phyloP scores from a whole-genome alignment of 2,888 invertebrate species.

The Lithophane ornitopus region DNA sequence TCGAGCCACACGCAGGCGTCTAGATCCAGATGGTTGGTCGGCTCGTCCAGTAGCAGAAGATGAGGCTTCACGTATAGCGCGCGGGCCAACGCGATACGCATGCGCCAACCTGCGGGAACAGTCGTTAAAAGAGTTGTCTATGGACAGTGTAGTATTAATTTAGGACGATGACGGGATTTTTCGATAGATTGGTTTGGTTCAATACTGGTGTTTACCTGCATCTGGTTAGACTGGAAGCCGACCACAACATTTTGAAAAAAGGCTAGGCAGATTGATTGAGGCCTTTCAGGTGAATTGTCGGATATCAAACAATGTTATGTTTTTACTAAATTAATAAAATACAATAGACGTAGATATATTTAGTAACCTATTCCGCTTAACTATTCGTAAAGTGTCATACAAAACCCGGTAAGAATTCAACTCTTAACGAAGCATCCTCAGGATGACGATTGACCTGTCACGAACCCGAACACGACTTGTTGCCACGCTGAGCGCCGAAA shows the following conservation, averaged over 20 bases:
- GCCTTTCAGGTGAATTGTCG: too few relatives aligned
- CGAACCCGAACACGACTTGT: too few relatives aligned
- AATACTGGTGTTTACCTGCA: neutral
- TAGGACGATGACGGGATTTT: neutral
- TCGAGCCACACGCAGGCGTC: conserved; percentile 99
- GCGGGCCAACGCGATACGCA: conserved; percentile 99
- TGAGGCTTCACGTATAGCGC: conserved; percentile 99
- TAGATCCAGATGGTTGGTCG: conserved; percentile 99
- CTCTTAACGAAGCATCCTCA: too few relatives aligned
- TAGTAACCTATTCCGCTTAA: too few relatives aligned
- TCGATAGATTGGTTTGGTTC: neutral
- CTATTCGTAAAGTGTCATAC: too few relatives aligned
- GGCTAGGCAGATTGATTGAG: neutral
- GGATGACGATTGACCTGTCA: too few relatives aligned
- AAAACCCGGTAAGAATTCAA: too few relatives aligned
- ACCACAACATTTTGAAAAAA: neutral
- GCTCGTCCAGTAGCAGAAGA: conserved; percentile 98
- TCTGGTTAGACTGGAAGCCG: neutral
- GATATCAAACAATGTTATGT: too few relatives aligned
- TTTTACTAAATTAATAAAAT: too few relatives aligned
- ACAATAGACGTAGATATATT: too few relatives aligned
- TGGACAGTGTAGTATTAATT: neutral
- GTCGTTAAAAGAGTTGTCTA: neutral
- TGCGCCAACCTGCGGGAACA: conserved; percentile 95
- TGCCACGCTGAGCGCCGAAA: too few relatives aligned